phyloP scores from a whole-genome alignment of 1,140 invertebrate genomes.

The Drosophila kohkoa region DNA sequence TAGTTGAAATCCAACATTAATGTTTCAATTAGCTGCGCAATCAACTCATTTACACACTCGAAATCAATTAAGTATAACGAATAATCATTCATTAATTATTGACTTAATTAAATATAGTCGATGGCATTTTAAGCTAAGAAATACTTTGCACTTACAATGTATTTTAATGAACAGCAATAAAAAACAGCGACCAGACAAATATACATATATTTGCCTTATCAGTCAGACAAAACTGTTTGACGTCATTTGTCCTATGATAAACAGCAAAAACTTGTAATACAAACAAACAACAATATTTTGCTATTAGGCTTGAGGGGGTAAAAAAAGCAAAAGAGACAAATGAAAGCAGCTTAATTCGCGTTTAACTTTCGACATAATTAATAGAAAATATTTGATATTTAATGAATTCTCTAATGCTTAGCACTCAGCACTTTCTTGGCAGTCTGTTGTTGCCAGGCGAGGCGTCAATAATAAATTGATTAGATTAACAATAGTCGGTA shows the following conservation, averaged over 20 bases:
- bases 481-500: conserved; percentile 38
- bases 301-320: not conserved
- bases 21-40: conserved; percentile 31
- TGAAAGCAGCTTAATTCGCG: not conserved
- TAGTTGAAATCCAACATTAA: conserved; percentile 15
- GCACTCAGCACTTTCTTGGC: not conserved
- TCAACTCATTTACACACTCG: conserved; percentile 22
- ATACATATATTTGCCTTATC: conserved; percentile 9
- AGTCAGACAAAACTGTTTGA: conserved; percentile 26
- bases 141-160: conserved; percentile 10
- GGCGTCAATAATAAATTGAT: conserved; percentile 43
- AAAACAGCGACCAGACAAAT: not conserved
- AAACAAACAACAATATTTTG: conserved; percentile 7
- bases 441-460: conserved; percentile 29
- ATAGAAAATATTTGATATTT: conserved; percentile 6
- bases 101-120: not conserved
- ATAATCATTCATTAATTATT: conserved; percentile 1
- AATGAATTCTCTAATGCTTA: not conserved
- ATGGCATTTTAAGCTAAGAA: not conserved
- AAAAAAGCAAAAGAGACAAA: not conserved
- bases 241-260: conserved; percentile 29
- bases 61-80: conserved; percentile 13
- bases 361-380: not conserved
- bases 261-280: conserved; percentile 15
- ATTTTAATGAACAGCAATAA: conserved; percentile 1